A percentile compares a stretch with the other conserved stretches of the same genome.
phyloP scores from a whole-genome alignment of 2,888 invertebrate genomes.

The Stratiomys singularior region DNA sequence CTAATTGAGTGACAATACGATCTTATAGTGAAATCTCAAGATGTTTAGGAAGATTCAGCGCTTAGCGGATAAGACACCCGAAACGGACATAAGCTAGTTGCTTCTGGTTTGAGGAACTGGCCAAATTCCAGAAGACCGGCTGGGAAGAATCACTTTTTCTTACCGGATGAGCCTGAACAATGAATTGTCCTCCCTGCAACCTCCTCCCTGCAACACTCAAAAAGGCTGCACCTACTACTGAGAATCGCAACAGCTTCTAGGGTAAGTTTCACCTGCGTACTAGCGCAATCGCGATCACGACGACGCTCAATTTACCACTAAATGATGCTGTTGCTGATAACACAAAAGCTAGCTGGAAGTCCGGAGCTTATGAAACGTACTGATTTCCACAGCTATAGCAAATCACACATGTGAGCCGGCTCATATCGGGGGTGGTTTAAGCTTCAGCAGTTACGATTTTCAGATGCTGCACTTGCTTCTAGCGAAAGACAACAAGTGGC shows the following conservation, averaged over 20 bases:
- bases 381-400: background rate
- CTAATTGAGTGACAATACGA: constrained; percentile 15
- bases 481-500: background rate
- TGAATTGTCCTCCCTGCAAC: too few species aligned
- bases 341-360: background rate
- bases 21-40: background rate
- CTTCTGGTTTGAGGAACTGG: too few species aligned
- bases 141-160: too few species aligned
- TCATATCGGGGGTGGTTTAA: background rate
- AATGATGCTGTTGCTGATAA: constrained; percentile 12
- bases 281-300: constrained; percentile 1
- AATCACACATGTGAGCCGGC: constrained; percentile 1
- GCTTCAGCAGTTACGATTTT: background rate
- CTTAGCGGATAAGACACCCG: background rate
- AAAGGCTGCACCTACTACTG: too few species aligned
- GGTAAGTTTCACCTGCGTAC: background rate
- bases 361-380: background rate
- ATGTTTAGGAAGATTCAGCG: background rate
- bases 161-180: too few species aligned
- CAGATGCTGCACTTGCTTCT: background rate
- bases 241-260: background rate
- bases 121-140: too few species aligned
- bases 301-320: constrained; percentile 10
- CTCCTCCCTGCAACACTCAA: too few species aligned
- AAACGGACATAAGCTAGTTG: background rate